A percentile compares a stretch with the other conserved stretches of the same genome.
Evolutionary conservation across 2,888 invertebrate species (phyloP).

Genomic region (Amiota communis): DNA sequence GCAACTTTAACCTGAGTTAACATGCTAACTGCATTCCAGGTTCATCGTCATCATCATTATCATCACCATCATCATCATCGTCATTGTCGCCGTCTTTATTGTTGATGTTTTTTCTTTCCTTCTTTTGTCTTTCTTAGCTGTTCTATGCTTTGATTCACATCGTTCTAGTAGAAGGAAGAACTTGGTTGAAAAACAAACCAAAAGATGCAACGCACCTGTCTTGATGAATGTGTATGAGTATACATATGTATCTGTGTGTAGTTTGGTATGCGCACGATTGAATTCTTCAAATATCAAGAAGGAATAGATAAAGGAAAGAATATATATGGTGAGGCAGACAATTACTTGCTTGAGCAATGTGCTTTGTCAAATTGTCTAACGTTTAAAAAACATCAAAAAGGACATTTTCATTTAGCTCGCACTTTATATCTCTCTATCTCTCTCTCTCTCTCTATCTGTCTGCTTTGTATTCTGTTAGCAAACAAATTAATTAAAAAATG

Average conservation of each 20-base stretch:
- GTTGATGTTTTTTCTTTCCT: background rate
- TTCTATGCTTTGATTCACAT: conserved; percentile 6
- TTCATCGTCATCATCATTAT: background rate
- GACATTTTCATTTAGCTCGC: no score
- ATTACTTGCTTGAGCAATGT: no score
- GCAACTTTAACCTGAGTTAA: conserved; percentile 45
- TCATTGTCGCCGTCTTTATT: background rate
- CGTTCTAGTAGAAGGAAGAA: no score
- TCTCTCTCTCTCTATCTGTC: no score
- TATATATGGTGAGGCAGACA: no score
- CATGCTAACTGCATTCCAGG: conserved; percentile 25
- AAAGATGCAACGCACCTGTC: conserved; percentile 18
- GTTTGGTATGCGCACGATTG: conserved; percentile 28
- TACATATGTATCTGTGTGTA: conserved; percentile 30
- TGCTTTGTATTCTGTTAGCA: no score
- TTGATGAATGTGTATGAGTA: conserved; percentile 22
- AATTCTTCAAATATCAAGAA: conserved; percentile 31
- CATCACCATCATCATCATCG: no score
- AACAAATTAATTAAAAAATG: no score
- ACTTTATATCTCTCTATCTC: no score
- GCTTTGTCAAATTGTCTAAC: no score
- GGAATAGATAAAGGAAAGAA: background rate
- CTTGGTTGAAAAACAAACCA: background rate
- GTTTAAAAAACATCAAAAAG: no score
- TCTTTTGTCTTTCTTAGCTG: no score